These are phyloP conservation scores for Drosophila flavopinicola DNA, from an alignment of 2,888 invertebrate genomes.

Conservation along the genomic window DNA sequence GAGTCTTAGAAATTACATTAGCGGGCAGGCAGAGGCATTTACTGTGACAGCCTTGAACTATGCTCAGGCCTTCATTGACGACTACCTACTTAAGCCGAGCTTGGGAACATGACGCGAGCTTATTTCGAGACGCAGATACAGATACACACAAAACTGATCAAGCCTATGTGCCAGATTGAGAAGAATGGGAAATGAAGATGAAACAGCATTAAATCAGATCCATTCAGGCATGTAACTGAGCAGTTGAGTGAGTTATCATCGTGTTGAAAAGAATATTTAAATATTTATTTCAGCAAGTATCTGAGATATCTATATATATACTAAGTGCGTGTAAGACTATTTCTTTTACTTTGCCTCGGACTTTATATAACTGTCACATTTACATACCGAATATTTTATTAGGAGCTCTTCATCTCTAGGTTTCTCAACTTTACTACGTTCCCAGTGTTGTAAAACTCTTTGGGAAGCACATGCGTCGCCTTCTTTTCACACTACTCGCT, in stretches of 20 bases:
- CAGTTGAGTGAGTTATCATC: slow-evolving; percentile 14
- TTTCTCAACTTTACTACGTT: too few species aligned
- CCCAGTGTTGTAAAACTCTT: background rate
- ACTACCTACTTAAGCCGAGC: slow-evolving; percentile 20
- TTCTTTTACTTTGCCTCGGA: too few species aligned
- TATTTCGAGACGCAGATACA: slow-evolving; percentile 29
- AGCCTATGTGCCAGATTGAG: too few species aligned
- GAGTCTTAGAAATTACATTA: slow-evolving; percentile 31
- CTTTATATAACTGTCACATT: too few species aligned
- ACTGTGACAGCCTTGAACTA: slow-evolving; percentile 49
- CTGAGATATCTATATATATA: background rate
- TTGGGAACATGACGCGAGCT: slow-evolving; percentile 54
- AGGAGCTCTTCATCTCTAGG: too few species aligned
- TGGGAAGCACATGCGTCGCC: background rate
- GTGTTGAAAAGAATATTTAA: background rate
- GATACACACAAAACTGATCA: background rate
- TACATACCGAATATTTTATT: too few species aligned
- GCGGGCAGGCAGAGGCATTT: background rate
- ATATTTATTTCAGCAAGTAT: background rate
- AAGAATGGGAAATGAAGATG: slow-evolving; percentile 20
- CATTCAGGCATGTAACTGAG: background rate
- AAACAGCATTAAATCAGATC: background rate
- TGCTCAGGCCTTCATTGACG: slow-evolving; percentile 5
- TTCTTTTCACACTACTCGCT: background rate
- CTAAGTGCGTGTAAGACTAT: too few species aligned